phyloP scores from a whole-genome alignment of 2,888 invertebrate genomes.

The Leptogaster cylindrica region DNA sequence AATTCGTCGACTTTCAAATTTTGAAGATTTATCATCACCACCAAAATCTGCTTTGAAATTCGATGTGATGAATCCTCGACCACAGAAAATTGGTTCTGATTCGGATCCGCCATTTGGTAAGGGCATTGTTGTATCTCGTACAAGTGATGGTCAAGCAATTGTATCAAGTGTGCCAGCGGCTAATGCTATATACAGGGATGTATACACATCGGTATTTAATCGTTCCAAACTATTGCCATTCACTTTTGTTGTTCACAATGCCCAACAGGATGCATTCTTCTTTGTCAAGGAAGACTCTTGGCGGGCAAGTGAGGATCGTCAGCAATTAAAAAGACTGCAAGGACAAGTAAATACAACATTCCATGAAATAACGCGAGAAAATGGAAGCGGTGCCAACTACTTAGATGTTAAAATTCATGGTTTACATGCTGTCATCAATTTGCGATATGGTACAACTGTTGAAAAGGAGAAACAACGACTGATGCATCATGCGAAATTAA shows the following conservation, averaged over 20 bases:
- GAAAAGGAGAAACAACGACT: conserved; percentile 88
- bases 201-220: conserved; percentile 91
- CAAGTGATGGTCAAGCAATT: conserved; percentile 78
- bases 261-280: conserved; percentile 90
- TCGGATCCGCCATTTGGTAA: conserved; percentile 88
- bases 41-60: conserved; percentile 81
- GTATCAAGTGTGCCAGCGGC: conserved; percentile 88
- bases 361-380: conserved; percentile 79
- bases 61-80: conserved; percentile 76
- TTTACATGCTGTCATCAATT: conserved; percentile 85
- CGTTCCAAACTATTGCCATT: conserved; percentile 86
- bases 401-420: conserved; percentile 91
- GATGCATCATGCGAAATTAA: conserved; percentile 86
- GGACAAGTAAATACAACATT: conserved; percentile 91
- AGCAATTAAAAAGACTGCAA: conserved; percentile 86
- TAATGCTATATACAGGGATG: conserved; percentile 88
- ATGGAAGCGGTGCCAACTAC: conserved; percentile 74
- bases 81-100: conserved; percentile 79
- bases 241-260: conserved; percentile 85
- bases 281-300: conserved; percentile 91
- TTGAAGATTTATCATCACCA: conserved; percentile 76
- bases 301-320: conserved; percentile 87
- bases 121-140: conserved; percentile 83
- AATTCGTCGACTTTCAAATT: conserved; percentile 79
- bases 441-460: conserved; percentile 92